Evolutionary conservation across 2,888 invertebrate genomes (phyloP).

Genomic region (Chrysomela aeneicollis): DNA sequence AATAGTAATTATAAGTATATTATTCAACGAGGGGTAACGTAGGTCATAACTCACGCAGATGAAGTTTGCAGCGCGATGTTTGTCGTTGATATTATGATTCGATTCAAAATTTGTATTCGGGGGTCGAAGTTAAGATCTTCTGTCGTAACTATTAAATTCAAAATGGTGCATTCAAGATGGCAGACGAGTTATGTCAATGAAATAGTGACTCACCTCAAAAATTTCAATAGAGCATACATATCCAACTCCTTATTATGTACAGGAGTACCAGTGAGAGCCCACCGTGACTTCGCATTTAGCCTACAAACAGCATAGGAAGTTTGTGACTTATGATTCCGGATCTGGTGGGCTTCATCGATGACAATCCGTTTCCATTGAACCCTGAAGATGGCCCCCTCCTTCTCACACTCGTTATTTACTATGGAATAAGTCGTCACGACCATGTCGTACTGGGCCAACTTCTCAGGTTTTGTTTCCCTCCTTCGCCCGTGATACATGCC

Average conservation of each 20-base stretch:
- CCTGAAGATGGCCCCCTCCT: slow-evolving; percentile 69
- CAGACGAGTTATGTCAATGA: no score
- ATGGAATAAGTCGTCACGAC: slow-evolving; percentile 92
- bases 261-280: slow-evolving; percentile 94
- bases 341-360: slow-evolving; percentile 92
- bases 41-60: no score
- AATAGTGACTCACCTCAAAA: slow-evolving; percentile 64
- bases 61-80: no score
- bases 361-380: slow-evolving; percentile 87
- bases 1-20: no score
- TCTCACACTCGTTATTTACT: slow-evolving; percentile 68
- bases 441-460: slow-evolving; percentile 76
- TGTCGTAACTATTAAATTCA: no score
- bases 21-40: no score
- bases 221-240: slow-evolving; percentile 81
- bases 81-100: no score
- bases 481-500: slow-evolving; percentile 83
- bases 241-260: slow-evolving; percentile 93
- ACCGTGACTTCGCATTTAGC: slow-evolving; percentile 71
- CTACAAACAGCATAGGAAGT: slow-evolving; percentile 76
- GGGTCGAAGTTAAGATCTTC: no score
- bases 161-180: no score
- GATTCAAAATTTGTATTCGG: no score
- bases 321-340: slow-evolving; percentile 86
- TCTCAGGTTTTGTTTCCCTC: slow-evolving; percentile 70